Evolutionary conservation across 1,140 invertebrate genomes (phyloP).

Genomic region (Bactericera cockerelli): DNA sequence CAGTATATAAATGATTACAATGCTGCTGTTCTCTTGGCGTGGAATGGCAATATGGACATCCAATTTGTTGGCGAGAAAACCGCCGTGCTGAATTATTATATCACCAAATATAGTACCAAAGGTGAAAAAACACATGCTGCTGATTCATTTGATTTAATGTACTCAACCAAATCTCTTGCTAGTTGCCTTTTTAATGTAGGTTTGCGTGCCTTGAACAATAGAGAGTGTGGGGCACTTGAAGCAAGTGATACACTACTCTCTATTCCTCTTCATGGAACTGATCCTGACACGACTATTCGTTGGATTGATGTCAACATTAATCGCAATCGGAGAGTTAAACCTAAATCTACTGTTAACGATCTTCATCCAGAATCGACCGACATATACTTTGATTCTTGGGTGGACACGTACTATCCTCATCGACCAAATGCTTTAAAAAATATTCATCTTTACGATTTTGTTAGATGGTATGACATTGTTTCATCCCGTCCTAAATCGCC

Average conservation of each 20-base stretch:
- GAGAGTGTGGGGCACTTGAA: slow-evolving; percentile 21
- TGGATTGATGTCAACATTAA: slow-evolving; percentile 22
- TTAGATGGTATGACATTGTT: slow-evolving; percentile 8
- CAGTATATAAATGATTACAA: slow-evolving; percentile 20
- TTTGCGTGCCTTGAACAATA: slow-evolving; percentile 18
- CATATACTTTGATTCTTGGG: slow-evolving; percentile 20
- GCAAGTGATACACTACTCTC: slow-evolving; percentile 20
- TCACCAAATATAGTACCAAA: slow-evolving; percentile 23
- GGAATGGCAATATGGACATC: slow-evolving; percentile 23
- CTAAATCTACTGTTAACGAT: slow-evolving; percentile 17
- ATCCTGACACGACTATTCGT: slow-evolving; percentile 21
- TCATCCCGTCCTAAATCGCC: background rate
- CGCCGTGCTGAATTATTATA: slow-evolving; percentile 18
- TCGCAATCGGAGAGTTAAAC: slow-evolving; percentile 19
- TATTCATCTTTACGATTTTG: slow-evolving; percentile 21
- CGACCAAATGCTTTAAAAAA: slow-evolving; percentile 21
- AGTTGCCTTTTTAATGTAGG: slow-evolving; percentile 20
- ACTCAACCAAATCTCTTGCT: slow-evolving; percentile 18
- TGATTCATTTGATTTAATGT: slow-evolving; percentile 18
- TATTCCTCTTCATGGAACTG: slow-evolving; percentile 20
- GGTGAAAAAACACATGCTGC: slow-evolving; percentile 18
- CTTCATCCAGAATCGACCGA: slow-evolving; percentile 21
- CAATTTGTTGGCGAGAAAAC: slow-evolving; percentile 20
- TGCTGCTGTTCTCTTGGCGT: slow-evolving; percentile 18
- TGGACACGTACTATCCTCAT: slow-evolving; percentile 23